A percentile compares a stretch with the other conserved stretches of the same genome.
phyloP scores from a whole-genome alignment of 2,888 invertebrate genomes.

The Hemaris fuciformis region DNA sequence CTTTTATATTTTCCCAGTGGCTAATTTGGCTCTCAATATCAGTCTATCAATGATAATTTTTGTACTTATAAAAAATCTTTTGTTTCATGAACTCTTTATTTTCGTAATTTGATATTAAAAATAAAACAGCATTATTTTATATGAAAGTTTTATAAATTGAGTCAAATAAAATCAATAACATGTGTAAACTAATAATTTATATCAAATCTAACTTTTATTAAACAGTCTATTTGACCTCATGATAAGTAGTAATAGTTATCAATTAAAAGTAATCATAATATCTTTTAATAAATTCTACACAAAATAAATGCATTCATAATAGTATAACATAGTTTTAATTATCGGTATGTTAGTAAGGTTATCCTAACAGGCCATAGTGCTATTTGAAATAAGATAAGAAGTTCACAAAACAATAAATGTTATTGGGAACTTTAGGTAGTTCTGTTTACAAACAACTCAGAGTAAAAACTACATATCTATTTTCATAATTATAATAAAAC shows the following conservation, averaged over 20 bases:
- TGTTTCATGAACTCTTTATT: no score
- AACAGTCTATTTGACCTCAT: not conserved
- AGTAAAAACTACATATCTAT: no score
- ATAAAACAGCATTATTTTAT: no score
- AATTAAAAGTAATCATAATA: not conserved
- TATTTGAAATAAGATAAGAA: not conserved
- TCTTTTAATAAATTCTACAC: not conserved
- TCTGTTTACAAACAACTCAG: not conserved
- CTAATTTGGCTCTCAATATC: no score
- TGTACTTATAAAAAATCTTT: no score
- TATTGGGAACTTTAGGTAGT: not conserved
- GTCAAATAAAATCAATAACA: not conserved
- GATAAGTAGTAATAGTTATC: not conserved
- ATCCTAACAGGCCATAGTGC: slow-evolving; percentile 4
- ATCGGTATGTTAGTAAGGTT: not conserved
- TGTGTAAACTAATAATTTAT: not conserved
- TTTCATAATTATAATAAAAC: not conserved
- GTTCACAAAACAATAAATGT: not conserved
- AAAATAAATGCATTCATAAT: not conserved
- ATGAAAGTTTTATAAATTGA: no score
- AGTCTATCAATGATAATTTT: no score
- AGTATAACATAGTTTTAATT: not conserved
- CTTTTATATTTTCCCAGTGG: no score
- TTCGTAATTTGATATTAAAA: no score
- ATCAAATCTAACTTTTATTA: not conserved